phyloP scores from a whole-genome alignment of 2,888 invertebrate species.

The Epistrophe grossulariae region DNA sequence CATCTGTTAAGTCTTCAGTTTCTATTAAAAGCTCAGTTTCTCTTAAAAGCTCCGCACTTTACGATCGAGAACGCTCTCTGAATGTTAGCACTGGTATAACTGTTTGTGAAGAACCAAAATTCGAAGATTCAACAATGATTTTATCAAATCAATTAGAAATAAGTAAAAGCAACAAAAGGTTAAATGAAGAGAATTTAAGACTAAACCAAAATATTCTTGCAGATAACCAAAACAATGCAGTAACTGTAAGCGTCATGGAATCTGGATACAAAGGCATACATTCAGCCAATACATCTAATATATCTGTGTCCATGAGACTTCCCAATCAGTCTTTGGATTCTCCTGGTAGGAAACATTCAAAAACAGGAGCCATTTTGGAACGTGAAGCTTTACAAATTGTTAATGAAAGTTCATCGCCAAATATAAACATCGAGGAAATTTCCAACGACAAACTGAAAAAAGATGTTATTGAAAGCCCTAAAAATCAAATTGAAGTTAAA shows the following conservation, averaged over 20 bases:
- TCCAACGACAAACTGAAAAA: constrained; percentile 14
- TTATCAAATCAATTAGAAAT: constrained; percentile 1
- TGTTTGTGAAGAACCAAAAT: not conserved
- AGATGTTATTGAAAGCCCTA: not conserved
- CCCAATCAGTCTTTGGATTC: constrained; percentile 5
- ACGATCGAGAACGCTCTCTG: constrained; percentile 23
- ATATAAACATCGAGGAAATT: not conserved
- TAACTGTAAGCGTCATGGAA: not conserved
- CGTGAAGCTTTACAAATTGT: not conserved
- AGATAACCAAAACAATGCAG: not conserved
- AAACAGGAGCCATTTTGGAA: not conserved
- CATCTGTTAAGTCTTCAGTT: constrained; percentile 8
- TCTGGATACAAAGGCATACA: not conserved
- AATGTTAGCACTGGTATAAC: constrained; percentile 10
- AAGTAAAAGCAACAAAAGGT: not conserved
- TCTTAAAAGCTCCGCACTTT: constrained; percentile 29
- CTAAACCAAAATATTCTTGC: not conserved
- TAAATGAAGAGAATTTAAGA: not conserved
- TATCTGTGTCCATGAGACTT: not conserved
- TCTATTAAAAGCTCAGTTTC: constrained; percentile 32
- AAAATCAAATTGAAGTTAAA: not conserved
- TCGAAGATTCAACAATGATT: not conserved
- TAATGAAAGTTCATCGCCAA: not conserved
- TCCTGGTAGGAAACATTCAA: not conserved
- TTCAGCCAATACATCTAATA: not conserved